Evolutionary conservation across 2,113 vertebrate genomes (phyloP).

Genomic region (Mohoua ochrocephala): DNA sequence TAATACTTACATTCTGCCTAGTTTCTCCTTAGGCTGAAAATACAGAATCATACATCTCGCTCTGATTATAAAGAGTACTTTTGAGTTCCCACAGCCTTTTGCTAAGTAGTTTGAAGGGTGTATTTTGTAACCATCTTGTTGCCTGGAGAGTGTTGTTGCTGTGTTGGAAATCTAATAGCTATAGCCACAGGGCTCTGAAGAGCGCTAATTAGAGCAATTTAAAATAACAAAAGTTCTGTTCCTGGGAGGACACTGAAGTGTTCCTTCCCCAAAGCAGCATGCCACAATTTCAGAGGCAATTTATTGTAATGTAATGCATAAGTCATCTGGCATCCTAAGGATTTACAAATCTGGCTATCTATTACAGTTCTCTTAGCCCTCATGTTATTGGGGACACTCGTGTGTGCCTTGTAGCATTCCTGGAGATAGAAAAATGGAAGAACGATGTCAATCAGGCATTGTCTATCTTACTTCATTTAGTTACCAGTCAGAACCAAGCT

Average conservation of each 20-base stretch:
- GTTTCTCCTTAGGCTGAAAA: slow-evolving; percentile 4
- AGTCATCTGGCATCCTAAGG: slow-evolving; percentile 16
- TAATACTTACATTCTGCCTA: neutral
- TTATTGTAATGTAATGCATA: slow-evolving; percentile 8
- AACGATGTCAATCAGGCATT: neutral
- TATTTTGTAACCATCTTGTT: slow-evolving; percentile 30
- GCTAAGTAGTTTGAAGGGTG: slow-evolving; percentile 3
- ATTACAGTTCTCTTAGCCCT: neutral
- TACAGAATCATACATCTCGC: neutral
- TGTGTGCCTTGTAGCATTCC: neutral
- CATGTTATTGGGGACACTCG: neutral
- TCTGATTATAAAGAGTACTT: neutral
- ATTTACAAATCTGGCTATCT: neutral
- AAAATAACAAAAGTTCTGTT: slow-evolving; percentile 34
- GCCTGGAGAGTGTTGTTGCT: neutral
- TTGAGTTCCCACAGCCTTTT: neutral
- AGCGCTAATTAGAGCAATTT: slow-evolving; percentile 54
- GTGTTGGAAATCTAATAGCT: slow-evolving; percentile 25
- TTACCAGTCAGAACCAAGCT: neutral
- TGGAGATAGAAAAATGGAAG: neutral
- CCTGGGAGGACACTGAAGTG: slow-evolving; percentile 4
- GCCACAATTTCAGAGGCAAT: neutral
- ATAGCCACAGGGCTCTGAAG: slow-evolving; percentile 40
- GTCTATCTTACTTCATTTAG: neutral
- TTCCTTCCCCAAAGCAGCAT: slow-evolving; percentile 8